Conservation (phyloP, 2,888 invertebrate species). For the Zele albiditarsus region DNA sequence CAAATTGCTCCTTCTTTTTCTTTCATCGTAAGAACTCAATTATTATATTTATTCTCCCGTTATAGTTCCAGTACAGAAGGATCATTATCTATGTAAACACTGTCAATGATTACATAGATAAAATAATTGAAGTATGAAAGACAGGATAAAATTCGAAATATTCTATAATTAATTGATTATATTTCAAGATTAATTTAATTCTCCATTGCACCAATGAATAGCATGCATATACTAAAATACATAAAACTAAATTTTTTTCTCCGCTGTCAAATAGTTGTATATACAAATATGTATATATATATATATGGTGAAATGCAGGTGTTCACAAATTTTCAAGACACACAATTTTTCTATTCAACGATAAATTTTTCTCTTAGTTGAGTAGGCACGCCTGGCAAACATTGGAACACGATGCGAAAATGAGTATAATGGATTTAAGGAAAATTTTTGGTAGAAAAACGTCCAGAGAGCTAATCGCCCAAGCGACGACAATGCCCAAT, state of each 20-base stretch:
- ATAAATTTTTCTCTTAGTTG: constrained; percentile 52
- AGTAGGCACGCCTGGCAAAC: constrained; percentile 43
- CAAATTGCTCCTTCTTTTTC: constrained; percentile 7
- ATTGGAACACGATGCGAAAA: constrained; percentile 50
- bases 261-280: background rate
- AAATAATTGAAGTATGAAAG: too few species aligned
- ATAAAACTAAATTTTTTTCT: constrained; percentile 14
- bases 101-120: too few species aligned
- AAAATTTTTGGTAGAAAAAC: constrained; percentile 42
- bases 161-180: too few species aligned
- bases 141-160: too few species aligned
- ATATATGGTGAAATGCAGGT: constrained; percentile 51
- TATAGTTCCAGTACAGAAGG: background rate
- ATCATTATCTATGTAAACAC: too few species aligned
- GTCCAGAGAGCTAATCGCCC: constrained; percentile 33
- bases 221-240: background rate
- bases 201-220: too few species aligned
- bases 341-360: constrained; percentile 56
- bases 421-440: constrained; percentile 44
- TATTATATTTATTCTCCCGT: constrained; percentile 25
- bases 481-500: constrained; percentile 56
- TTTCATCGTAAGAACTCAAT: constrained; percentile 31
- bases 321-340: constrained; percentile 52
- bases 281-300: background rate
- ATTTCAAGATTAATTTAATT: too few species aligned